Percentiles rank a stretch among this genome's conserved stretches.
phyloP scores from a whole-genome alignment of 2,797 vertebrate species.

The Sebastes reedi region DNA sequence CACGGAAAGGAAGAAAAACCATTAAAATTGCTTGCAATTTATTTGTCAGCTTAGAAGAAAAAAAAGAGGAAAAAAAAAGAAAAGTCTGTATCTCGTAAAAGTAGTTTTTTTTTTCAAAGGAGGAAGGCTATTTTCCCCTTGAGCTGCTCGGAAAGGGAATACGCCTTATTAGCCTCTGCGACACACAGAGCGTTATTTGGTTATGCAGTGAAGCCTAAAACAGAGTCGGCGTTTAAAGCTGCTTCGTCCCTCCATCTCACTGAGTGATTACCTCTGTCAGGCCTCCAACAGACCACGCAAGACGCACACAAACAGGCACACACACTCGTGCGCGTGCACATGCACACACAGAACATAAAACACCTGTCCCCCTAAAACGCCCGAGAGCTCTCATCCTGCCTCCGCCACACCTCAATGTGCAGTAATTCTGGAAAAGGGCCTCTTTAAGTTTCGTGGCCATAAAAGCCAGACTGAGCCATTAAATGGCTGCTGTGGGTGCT shows the following conservation, averaged over 20 bases:
- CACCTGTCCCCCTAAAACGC: constrained; percentile 78
- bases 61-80: constrained; percentile 4
- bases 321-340: not conserved
- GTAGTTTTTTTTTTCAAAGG: constrained; percentile 44
- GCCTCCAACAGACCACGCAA: constrained; percentile 61
- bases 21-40: constrained; percentile 81
- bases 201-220: constrained; percentile 84
- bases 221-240: constrained; percentile 76
- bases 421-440: constrained; percentile 70
- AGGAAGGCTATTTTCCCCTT: constrained; percentile 81
- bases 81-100: constrained; percentile 72
- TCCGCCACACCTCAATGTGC: constrained; percentile 73
- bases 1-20: constrained; percentile 62
- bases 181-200: constrained; percentile 81
- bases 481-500: constrained; percentile 65
- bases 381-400: constrained; percentile 66
- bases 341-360: constrained; percentile 57
- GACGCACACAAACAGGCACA: constrained; percentile 18
- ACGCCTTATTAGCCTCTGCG: constrained; percentile 78
- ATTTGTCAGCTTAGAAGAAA: constrained; percentile 77
- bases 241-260: constrained; percentile 75
- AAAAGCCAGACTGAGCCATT: constrained; percentile 70
- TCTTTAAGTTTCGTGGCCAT: constrained; percentile 74
- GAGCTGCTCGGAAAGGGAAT: constrained; percentile 78
- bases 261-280: constrained; percentile 84